A percentile compares a stretch with the other conserved stretches of the same genome.
Evolutionary conservation across 2,888 invertebrate species (phyloP).

Genomic region (Campoletis raptor): DNA sequence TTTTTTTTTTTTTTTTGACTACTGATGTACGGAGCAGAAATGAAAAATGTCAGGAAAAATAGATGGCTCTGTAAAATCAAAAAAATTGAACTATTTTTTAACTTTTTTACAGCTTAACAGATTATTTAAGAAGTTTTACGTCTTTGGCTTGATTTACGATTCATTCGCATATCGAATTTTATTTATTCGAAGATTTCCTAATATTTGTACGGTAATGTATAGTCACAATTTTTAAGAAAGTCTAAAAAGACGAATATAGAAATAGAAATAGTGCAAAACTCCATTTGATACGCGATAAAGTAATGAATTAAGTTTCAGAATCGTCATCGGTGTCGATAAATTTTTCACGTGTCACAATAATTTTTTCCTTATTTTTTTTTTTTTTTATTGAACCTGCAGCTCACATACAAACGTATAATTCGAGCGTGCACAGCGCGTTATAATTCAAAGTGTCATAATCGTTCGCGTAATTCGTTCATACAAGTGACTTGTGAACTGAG

Average conservation of each 20-base stretch:
- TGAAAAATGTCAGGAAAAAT: neutral
- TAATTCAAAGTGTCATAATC: conserved; percentile 35
- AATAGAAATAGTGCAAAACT: neutral
- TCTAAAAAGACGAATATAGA: neutral
- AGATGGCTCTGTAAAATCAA: neutral
- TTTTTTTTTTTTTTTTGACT: neutral
- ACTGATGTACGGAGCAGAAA: too few relatives aligned
- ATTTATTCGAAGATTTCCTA: neutral
- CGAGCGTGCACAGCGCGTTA: neutral
- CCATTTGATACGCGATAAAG: neutral
- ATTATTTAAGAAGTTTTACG: neutral
- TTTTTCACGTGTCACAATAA: neutral
- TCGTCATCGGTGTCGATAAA: conserved; percentile 3
- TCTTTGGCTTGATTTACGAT: neutral
- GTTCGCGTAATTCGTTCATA: neutral
- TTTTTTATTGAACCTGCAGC: neutral
- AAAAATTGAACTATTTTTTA: neutral
- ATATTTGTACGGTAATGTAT: neutral
- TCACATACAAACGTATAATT: neutral
- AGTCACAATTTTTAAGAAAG: too few relatives aligned
- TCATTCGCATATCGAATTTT: neutral
- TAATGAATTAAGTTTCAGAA: neutral
- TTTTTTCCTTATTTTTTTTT: neutral
- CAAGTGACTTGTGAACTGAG: neutral
- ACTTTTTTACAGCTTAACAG: neutral